These are phyloP conservation scores for Felis catus DNA, from an alignment of 2,113 vertebrate species.

Conservation along the genomic window F.catus_Fca126_mat1.0 CM031418.1:68155501-68156000, in stretches of 20 bases:
- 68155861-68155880: not conserved
- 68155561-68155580: not conserved
- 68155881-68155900: not conserved
- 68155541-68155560: not conserved
- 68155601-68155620: not conserved
- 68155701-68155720: not conserved
- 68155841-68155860: not conserved
- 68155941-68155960: not conserved
- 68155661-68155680: not conserved
- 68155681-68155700: not conserved
- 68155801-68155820: not conserved
- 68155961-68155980: not conserved
- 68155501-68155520: not conserved
- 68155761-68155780: not conserved
- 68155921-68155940: not conserved
- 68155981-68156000: conserved; percentile 28
- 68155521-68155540: not conserved
- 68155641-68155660: not conserved
- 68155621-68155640: not conserved
- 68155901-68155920: not conserved
- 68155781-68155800: not conserved
- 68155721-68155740: not conserved
- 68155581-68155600: not conserved
- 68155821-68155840: not conserved
- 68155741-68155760: not conserved